Conservation (phyloP, 2,113 vertebrate genomes). For the Toxotes chatareus region DNA sequence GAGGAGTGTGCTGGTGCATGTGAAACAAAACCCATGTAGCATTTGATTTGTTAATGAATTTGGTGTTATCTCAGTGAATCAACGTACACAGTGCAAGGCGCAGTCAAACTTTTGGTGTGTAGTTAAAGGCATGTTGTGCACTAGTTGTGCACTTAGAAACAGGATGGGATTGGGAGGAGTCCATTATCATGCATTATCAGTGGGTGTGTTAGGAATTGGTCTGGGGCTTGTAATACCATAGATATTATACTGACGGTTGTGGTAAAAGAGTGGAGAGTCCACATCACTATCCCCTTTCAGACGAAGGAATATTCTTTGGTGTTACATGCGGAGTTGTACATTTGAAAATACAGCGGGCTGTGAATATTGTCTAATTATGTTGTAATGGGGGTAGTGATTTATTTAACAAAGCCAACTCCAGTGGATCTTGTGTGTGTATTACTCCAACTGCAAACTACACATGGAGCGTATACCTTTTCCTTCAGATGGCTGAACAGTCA, state of each 20-base stretch:
- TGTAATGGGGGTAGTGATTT: background rate
- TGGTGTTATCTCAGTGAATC: background rate
- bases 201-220: background rate
- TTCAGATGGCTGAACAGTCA: background rate
- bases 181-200: background rate
- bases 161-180: background rate
- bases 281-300: constrained; percentile 2
- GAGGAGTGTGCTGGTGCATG: background rate
- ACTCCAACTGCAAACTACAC: background rate
- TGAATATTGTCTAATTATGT: background rate
- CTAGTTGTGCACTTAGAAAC: background rate
- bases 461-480: background rate
- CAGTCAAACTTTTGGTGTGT: background rate
- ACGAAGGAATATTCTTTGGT: background rate
- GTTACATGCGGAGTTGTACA: background rate
- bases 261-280: background rate
- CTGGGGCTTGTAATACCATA: background rate
- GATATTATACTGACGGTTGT: background rate
- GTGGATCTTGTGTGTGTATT: background rate
- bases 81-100: background rate
- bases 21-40: background rate
- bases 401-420: background rate
- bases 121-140: background rate
- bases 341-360: background rate
- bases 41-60: background rate